phyloP scores from a whole-genome alignment of 2,113 vertebrate genomes.

The Scytalopus superciliaris region DNA sequence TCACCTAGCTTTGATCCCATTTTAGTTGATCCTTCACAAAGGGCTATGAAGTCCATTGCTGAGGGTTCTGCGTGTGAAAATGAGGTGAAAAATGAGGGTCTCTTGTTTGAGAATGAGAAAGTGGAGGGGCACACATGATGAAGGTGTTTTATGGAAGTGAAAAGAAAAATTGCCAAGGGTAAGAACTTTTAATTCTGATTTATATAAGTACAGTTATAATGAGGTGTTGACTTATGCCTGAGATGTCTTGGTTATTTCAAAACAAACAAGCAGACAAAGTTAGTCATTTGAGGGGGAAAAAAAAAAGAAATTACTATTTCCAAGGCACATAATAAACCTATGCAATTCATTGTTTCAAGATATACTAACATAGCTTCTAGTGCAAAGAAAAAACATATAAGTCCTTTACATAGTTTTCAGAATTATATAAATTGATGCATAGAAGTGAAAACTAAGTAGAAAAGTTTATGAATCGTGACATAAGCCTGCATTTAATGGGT shows the following conservation, averaged over 20 bases:
- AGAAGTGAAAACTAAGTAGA: background rate
- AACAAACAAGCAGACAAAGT: background rate
- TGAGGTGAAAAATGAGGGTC: background rate
- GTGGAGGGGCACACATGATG: background rate
- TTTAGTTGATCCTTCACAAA: background rate
- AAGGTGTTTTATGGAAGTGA: background rate
- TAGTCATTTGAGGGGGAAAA: background rate
- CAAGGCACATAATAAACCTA: background rate
- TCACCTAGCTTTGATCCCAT: background rate
- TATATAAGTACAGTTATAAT: background rate
- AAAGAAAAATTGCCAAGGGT: background rate
- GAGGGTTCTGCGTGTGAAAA: background rate
- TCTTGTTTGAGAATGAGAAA: background rate
- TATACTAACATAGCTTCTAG: background rate
- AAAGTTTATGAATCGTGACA: background rate
- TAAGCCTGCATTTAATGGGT: background rate
- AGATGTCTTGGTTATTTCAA: background rate
- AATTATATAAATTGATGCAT: background rate
- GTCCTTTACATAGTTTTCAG: background rate
- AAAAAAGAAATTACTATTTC: background rate
- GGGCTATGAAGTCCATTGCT: background rate
- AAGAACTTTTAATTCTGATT: background rate
- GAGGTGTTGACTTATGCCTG: background rate
- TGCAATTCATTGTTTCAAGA: background rate
- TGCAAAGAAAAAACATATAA: background rate